Conservation (phyloP, 2,113 vertebrate genomes). For the Aleadryas rufinucha region DNA sequence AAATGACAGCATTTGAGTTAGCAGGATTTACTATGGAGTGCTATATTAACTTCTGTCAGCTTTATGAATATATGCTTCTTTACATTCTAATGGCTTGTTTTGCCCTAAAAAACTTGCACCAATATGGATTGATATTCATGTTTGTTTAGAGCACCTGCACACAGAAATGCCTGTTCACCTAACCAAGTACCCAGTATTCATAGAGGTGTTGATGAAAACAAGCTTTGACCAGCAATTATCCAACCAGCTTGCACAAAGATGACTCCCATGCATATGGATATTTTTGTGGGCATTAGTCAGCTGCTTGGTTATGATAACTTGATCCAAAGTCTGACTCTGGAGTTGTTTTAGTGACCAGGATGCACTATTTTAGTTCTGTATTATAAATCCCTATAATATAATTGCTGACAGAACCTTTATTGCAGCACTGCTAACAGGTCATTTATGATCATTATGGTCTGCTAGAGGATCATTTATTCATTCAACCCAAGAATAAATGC, state of each 20-base stretch:
- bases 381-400: conserved; percentile 38
- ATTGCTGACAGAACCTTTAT: conserved; percentile 47
- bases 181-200: not conserved
- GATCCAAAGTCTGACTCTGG: conserved; percentile 32
- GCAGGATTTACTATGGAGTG: not conserved
- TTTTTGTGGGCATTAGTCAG: conserved; percentile 49
- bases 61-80: not conserved
- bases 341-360: conserved; percentile 54
- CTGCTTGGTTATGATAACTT: conserved; percentile 39
- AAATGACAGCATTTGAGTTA: not conserved
- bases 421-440: not conserved
- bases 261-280: not conserved
- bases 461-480: not conserved
- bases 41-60: not conserved
- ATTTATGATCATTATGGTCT: not conserved
- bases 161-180: not conserved
- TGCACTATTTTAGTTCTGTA: conserved; percentile 19
- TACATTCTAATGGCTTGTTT: not conserved
- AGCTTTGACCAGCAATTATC: not conserved
- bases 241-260: not conserved
- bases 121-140: not conserved
- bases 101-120: not conserved
- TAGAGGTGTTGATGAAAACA: not conserved
- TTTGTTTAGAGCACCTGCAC: not conserved
- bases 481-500: not conserved